phyloP scores from a whole-genome alignment of 2,113 vertebrate genomes.

The Petroica traversi region DNA sequence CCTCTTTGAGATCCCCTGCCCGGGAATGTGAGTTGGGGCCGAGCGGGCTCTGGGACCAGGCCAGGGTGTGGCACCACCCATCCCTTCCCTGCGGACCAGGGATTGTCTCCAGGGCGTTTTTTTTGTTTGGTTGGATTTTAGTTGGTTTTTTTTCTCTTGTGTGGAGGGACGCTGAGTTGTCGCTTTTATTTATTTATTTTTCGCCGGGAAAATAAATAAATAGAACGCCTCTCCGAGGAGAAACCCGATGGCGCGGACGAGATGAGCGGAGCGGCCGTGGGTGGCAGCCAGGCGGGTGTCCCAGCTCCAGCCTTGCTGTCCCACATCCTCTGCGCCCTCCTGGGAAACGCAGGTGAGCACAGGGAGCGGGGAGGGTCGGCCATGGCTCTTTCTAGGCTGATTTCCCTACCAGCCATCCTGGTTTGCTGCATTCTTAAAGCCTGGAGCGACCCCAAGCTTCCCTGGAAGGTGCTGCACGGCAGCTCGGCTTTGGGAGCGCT shows the following conservation, averaged over 20 bases:
- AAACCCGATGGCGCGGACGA: background rate
- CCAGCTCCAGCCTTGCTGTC: background rate
- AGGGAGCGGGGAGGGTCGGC: no score
- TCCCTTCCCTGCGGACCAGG: background rate
- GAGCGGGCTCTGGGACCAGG: background rate
- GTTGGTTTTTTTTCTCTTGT: fast-evolving
- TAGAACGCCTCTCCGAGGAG: background rate
- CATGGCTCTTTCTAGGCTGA: background rate
- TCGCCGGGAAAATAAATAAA: background rate
- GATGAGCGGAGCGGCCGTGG: background rate
- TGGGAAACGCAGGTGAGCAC: background rate
- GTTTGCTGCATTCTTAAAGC: background rate
- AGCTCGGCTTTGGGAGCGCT: background rate
- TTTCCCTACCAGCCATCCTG: background rate
- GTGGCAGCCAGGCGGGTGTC: background rate
- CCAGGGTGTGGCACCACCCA: background rate
- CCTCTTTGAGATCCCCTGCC: background rate
- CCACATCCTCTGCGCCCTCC: background rate
- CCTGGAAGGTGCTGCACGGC: background rate
- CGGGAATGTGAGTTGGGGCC: background rate
- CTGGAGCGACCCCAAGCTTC: background rate
- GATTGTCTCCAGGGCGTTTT: background rate
- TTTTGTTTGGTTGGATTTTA: background rate
- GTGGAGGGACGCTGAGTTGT: background rate
- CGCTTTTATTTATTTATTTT: background rate